A percentile compares a stretch with the other conserved stretches of the same genome.
Conservation (phyloP, 1,140 invertebrate species). For the Nylanderia fulva region DNA sequence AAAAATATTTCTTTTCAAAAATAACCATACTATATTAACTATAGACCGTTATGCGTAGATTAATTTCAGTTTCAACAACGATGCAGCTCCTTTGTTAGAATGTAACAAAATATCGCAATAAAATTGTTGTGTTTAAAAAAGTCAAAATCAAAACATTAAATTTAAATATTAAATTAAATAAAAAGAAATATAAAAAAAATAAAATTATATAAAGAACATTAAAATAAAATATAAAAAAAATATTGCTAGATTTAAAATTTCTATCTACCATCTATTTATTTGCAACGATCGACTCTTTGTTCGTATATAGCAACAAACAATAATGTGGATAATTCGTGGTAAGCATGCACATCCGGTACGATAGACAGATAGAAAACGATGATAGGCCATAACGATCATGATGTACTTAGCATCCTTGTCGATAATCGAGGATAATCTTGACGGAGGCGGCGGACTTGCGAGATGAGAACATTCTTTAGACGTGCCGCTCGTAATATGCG, state of each 20-base stretch:
- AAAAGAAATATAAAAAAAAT: no score
- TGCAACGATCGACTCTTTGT: constrained; percentile 11
- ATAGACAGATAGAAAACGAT: constrained; percentile 55
- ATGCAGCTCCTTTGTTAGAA: neutral
- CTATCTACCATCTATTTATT: neutral
- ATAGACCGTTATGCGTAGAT: neutral
- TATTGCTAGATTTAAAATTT: no score
- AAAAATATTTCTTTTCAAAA: constrained; percentile 32
- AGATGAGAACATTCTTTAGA: constrained; percentile 70
- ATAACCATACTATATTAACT: neutral
- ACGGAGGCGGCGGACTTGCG: constrained; percentile 56
- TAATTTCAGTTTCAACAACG: neutral
- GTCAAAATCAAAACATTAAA: no score
- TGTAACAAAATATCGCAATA: neutral
- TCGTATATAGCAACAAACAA: neutral
- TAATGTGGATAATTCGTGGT: neutral
- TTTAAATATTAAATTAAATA: no score
- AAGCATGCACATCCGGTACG: neutral
- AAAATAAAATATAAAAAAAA: no score
- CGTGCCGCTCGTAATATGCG: constrained; percentile 56
- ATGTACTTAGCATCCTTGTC: constrained; percentile 76
- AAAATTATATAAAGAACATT: no score
- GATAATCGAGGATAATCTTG: constrained; percentile 76
- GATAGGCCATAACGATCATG: constrained; percentile 36
- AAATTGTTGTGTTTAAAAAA: neutral